Evolutionary conservation across 2,797 vertebrate genomes (phyloP).

Genomic region (Morelia viridis): DNA sequence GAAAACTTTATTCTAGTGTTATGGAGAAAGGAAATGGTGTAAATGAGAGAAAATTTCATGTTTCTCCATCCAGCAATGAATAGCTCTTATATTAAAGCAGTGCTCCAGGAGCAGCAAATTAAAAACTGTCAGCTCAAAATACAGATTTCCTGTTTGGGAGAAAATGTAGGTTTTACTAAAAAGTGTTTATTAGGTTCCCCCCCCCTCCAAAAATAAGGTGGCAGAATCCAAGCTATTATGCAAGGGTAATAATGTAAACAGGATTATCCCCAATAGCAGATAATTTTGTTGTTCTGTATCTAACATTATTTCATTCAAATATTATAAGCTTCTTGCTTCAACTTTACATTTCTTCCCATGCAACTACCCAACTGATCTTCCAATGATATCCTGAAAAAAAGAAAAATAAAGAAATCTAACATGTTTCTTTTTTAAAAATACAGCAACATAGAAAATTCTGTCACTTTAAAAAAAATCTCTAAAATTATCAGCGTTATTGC

Average conservation of each 20-base stretch:
- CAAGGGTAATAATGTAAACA: constrained; percentile 17
- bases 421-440: neutral
- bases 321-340: neutral
- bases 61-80: constrained; percentile 31
- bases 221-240: constrained; percentile 29
- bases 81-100: constrained; percentile 54
- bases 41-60: constrained; percentile 38
- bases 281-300: constrained; percentile 24
- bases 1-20: neutral
- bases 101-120: constrained; percentile 39
- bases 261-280: constrained; percentile 24
- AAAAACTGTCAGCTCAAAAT: constrained; percentile 37
- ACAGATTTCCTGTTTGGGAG: constrained; percentile 44
- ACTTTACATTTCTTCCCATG: constrained; percentile 16
- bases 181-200: neutral
- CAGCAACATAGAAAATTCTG: neutral
- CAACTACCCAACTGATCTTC: constrained; percentile 15
- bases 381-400: neutral
- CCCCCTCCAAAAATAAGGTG: neutral
- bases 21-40: constrained; percentile 20
- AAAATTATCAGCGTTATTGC: neutral
- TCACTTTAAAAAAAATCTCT: neutral
- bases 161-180: constrained; percentile 37
- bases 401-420: neutral
- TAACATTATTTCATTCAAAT: constrained; percentile 18